phyloP scores from a whole-genome alignment of 1,140 invertebrate genomes.

The Brachionus koreanus region DNA sequence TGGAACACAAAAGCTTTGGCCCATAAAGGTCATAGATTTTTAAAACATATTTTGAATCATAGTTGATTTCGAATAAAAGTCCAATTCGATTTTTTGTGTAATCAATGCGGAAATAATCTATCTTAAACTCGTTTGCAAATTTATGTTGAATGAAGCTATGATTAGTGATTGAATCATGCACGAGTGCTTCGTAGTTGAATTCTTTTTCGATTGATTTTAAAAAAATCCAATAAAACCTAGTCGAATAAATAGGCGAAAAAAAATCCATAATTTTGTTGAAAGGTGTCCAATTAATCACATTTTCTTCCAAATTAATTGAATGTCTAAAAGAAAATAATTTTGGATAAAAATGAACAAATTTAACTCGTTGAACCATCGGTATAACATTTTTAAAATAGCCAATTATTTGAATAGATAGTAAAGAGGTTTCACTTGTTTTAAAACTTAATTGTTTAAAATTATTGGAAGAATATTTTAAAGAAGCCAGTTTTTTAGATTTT shows the following conservation, averaged over 20 bases:
- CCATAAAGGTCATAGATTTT: constrained; percentile 3
- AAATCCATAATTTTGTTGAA: not conserved
- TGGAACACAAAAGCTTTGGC: not conserved
- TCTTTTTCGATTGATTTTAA: not conserved
- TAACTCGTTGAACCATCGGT: not conserved
- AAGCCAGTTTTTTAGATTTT: not conserved
- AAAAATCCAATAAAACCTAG: not conserved
- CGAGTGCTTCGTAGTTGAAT: not conserved
- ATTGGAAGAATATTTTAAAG: not conserved
- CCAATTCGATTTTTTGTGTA: not conserved
- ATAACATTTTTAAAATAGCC: not conserved
- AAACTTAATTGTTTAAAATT: not conserved
- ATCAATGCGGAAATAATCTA: constrained; percentile 1
- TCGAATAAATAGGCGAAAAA: not conserved
- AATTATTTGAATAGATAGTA: not conserved
- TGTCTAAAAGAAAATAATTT: not conserved
- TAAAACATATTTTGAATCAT: not conserved
- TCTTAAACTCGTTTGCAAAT: not conserved
- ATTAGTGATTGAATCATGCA: not conserved
- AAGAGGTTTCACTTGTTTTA: not conserved
- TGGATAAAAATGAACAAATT: not conserved
- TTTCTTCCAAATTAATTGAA: not conserved
- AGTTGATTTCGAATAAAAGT: not conserved
- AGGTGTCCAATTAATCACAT: not conserved
- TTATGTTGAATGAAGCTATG: not conserved